Base-by-base conservation (phyloP, 2,888 invertebrate genomes). In the Malthinus seriepunctatus region DNA sequence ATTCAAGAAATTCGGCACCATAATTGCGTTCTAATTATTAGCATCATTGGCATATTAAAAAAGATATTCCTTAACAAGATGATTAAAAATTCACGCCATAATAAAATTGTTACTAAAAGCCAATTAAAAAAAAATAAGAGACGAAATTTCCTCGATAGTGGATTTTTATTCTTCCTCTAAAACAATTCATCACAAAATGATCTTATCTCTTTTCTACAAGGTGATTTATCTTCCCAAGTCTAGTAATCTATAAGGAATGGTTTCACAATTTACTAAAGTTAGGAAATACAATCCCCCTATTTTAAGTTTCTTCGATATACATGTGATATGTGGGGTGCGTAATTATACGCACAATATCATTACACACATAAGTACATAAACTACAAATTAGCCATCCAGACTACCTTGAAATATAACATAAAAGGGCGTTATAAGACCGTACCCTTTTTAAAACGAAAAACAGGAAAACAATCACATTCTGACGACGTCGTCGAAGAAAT, bases 381-480 rank as follows among this genome's bases (percentile, higher is more conserved):
- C 50, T 53, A 58, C 67, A 67, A 67, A 67, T 67, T 67, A 64
- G 63, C 63, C 42, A 53, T 54, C 62, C 64, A 67, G 67, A 67
- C 67, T 65, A 63, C 67, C 67, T 67, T 67, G 65, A 63, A 23
- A 23, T 23, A 64, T 62, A 39, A 56, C 39, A 58, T 55, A 60
- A 53, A 53, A 62, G 53, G 64, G 59, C 45, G 10, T 15, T 7
- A 32, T 67, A 44, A 64, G 67, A 65, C 53, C 54, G 67, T 63
- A 53, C 50, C 15, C 15, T 32, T 51, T 38, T 15, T 10, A 38
- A 15, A 23, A 47, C 10, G 46, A 44, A 38, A 39, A 35, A 11
- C 33, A 9, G 23, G 32, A 34, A 38, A 32, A 47, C 60, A 54
- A 44, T 60, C 64, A 66, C 61, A 64, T 60, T 64, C 63, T 56